Base-by-base conservation (phyloP, 2,888 invertebrate species). In the Scelioninae gen. 1 region DNA sequence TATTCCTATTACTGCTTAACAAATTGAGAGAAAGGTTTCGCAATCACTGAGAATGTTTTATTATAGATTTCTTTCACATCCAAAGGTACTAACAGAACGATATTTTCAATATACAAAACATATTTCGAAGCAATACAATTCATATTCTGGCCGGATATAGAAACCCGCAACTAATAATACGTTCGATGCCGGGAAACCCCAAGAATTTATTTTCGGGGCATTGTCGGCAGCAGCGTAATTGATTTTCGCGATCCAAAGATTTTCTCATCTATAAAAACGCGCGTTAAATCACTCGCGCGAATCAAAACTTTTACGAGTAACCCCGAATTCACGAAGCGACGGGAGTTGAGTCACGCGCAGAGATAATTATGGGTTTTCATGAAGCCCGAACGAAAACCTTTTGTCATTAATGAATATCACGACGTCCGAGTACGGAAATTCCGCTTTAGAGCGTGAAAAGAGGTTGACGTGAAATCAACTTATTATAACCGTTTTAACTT, bases 331-430 rank as follows among this genome's bases (percentile, higher is more conserved):
- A 47, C 40, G 56, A 47, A 66, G 34, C 75, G 15, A 76, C 82
- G 40, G 78, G 84, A 65, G 79, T 63, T 72, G 51, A 65, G 71
- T 81, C 60, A 66, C 68, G 56, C 79, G 69, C 87, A 84, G 88
- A 58, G 87, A 89, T 88, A 89, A 89, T 89, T 88, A 85, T 65
- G 82, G 72, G 85, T 79, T 86, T 83, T 65, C 53, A 60, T 63
- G 55, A 81, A 72, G 34, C 51, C 60, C 58, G 72, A 65, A 47
- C 55, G 53, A 80, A 82, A 60, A 58, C 66, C 69, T 55, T 65
- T 77, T 85, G 78, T 58, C 69, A 45, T 71, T 79, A 79, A 62
- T 63, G 77, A 75, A 71, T 63, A 77, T 83, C 66, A 45, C 56
- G 47, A 65, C 43, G 75, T 13, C 31, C 8, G 62, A 66, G 65